These are phyloP conservation scores for Todiramphus chloris DNA, from an alignment of 2,113 vertebrate species.

Conservation along the genomic window DNA sequence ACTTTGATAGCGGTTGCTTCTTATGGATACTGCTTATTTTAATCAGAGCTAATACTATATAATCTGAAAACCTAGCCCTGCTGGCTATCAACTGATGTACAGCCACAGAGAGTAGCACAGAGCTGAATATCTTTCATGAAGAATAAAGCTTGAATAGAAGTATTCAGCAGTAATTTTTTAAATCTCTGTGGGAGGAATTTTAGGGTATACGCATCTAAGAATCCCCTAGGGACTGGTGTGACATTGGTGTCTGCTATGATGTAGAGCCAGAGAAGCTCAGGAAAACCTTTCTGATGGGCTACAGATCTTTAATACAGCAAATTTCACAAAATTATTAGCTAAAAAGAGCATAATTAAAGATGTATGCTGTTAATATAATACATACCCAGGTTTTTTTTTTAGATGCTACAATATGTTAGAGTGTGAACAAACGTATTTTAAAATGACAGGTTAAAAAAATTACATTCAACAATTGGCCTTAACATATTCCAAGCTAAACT, in stretches of 20 bases:
- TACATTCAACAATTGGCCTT: not conserved
- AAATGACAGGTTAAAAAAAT: not conserved
- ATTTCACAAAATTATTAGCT: not conserved
- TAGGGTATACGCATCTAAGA: not conserved
- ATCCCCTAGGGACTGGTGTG: not conserved
- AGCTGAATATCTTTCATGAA: conserved; percentile 10
- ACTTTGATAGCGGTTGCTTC: not conserved
- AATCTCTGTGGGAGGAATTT: conserved; percentile 39
- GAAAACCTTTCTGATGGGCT: conserved; percentile 9
- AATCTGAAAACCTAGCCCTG: not conserved
- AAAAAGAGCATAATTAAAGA: conserved; percentile 1
- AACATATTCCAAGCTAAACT: not conserved
- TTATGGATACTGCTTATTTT: not conserved
- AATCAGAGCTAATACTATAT: not conserved
- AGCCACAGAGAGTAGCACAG: not conserved
- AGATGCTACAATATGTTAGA: not conserved
- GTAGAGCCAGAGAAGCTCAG: not conserved
- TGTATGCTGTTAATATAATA: not conserved
- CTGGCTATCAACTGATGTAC: not conserved
- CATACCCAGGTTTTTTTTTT: not conserved
- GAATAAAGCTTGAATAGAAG: conserved; percentile 44
- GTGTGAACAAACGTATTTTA: conserved; percentile 1
- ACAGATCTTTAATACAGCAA: conserved; percentile 3
- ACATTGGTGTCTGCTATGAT: not conserved
- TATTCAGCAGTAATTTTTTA: conserved; percentile 21